These are phyloP conservation scores for Ardeotis arabs DNA, from an alignment of 2,113 vertebrate genomes.

Conservation along the genomic window DNA sequence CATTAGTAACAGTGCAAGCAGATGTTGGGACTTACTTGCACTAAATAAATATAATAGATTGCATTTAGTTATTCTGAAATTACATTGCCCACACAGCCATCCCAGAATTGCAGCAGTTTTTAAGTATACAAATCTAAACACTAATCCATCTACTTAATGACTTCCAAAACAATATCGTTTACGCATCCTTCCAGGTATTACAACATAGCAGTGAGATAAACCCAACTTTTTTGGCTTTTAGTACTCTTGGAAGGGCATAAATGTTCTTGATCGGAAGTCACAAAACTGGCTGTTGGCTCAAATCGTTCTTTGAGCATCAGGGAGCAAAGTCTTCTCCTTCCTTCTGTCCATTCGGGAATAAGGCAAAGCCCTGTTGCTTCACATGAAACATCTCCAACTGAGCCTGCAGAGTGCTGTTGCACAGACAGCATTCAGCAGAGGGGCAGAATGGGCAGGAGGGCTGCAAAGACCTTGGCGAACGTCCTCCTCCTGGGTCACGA, in stretches of 20 bases:
- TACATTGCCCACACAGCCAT: neutral
- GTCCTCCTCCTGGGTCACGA: neutral
- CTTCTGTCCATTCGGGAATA: neutral
- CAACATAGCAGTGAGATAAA: neutral
- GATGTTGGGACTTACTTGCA: neutral
- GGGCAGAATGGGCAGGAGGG: neutral
- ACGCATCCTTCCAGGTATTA: neutral
- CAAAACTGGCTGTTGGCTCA: neutral
- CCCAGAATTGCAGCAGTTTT: neutral
- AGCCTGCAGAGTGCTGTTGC: neutral
- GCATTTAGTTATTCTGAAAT: neutral
- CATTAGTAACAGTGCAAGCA: conserved; percentile 29
- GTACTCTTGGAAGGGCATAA: neutral
- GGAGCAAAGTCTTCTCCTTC: neutral
- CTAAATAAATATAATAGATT: neutral
- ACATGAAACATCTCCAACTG: accelerated
- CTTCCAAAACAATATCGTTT: neutral
- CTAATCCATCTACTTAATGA: neutral
- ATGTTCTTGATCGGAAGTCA: neutral
- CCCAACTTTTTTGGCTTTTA: neutral
- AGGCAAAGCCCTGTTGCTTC: neutral
- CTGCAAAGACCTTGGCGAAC: neutral
- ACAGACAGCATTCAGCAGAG: neutral
- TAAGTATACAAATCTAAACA: neutral
- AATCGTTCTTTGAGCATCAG: neutral